Evolutionary conservation across 2,888 invertebrate genomes (phyloP), one percentile per base, ranked within the genome.

Genomic region (Pheosia gnoma): DNA sequence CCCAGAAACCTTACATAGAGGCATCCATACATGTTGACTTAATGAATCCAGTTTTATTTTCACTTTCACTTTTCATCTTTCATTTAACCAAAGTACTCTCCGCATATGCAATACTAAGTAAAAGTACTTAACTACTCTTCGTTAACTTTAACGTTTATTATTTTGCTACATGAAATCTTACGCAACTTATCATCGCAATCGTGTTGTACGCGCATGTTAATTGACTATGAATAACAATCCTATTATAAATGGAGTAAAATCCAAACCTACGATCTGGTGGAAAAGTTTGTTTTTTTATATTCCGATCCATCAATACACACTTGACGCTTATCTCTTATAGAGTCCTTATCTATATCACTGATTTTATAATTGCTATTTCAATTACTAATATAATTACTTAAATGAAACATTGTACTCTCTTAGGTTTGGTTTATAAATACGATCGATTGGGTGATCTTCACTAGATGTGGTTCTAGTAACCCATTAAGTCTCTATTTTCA

Each of bases 11-110:
- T 9, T 57, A 58, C 57, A 57, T 63, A 57, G 13, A 37, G 37
- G 37, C 53, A 43, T 25, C 60, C 58, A 57, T 43, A 63, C 52
- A 57, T 59, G 60, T 62, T 36, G 57, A 54, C 45, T 49, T 57
- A 11, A 60, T 61, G 49, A 61, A 67, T 74, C 65, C 62, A 62
- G 66, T 63, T 56, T 11, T 53, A 4, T 53, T 6, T 4, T 53
- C 53, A 6, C 53, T 72, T 74, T 72, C 72, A 63, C 72, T 74
- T 62, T 60, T 56, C 41, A 66, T 67, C 57, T 66, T 57, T 59
- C 58, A 65, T 70, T 64, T 69, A 61, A 61, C 45, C 58, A 25
- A 11, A n/a, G 47, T 47, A n/a, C 47, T 47, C 3, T 11, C 47
- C 47, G 13, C 25, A 51, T 51, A 25, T 25, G 25, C 25, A 51